Conservation (phyloP, 2,888 invertebrate species). For the Acanthoscelides obtectus region DNA sequence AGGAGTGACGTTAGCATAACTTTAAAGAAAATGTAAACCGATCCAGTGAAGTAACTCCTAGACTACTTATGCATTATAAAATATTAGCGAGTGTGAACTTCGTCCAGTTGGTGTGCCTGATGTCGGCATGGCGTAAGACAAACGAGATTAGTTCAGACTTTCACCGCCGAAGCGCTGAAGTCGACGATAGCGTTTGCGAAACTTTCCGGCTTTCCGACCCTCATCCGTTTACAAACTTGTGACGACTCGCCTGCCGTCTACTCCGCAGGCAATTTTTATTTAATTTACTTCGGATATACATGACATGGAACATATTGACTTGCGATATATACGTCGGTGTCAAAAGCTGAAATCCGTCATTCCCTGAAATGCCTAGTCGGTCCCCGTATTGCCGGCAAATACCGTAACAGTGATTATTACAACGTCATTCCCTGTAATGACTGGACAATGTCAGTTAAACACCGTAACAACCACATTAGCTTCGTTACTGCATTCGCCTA, state of each 20-base stretch:
- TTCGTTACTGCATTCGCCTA: too few relatives aligned
- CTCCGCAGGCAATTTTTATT: neutral
- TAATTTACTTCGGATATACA: neutral
- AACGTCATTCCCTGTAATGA: too few relatives aligned
- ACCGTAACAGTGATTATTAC: too few relatives aligned
- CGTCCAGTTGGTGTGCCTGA: neutral
- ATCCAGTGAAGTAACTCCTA: too few relatives aligned
- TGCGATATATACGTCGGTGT: too few relatives aligned
- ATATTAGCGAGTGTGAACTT: neutral
- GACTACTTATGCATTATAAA: neutral
- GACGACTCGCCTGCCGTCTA: neutral
- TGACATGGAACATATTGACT: neutral
- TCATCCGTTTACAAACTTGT: neutral
- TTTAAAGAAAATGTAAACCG: too few relatives aligned
- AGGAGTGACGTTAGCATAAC: too few relatives aligned
- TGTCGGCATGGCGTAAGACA: neutral
- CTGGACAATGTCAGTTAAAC: too few relatives aligned
- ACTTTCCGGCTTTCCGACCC: neutral
- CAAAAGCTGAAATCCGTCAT: too few relatives aligned
- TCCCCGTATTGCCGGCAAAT: too few relatives aligned
- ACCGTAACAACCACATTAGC: too few relatives aligned
- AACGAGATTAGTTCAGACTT: neutral
- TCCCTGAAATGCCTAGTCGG: too few relatives aligned
- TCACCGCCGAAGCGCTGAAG: neutral
- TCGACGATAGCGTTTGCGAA: neutral